These are phyloP conservation scores for Macrosoma leucophasiata DNA, from an alignment of 2,888 invertebrate genomes.

Conservation along the genomic window DNA sequence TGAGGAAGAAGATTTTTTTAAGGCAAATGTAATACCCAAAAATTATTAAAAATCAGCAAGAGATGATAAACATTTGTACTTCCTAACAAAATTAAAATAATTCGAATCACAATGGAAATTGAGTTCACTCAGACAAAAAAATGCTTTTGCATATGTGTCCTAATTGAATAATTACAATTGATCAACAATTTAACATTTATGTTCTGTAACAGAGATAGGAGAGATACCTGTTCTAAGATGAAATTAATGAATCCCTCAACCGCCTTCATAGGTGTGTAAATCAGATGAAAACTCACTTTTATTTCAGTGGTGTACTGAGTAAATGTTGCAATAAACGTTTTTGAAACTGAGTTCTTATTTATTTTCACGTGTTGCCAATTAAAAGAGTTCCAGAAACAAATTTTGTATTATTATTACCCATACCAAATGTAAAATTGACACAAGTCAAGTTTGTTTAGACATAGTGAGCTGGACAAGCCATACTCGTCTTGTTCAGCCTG, in stretches of 20 bases:
- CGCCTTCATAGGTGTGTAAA: constrained; percentile 48
- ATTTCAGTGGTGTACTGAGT: constrained; percentile 57
- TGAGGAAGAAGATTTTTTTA: too few species aligned
- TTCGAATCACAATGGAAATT: too few species aligned
- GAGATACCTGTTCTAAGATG: constrained; percentile 52
- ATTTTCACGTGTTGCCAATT: constrained; percentile 51
- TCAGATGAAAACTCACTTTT: constrained; percentile 32
- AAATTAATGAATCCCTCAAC: constrained; percentile 26
- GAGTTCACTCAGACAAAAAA: not conserved
- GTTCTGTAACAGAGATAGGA: constrained; percentile 21
- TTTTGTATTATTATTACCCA: constrained; percentile 69
- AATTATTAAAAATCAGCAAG: too few species aligned
- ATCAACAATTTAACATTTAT: not conserved
- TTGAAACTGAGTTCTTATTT: constrained; percentile 69
- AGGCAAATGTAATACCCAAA: too few species aligned
- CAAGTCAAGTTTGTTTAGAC: constrained; percentile 8
- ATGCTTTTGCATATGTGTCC: not conserved
- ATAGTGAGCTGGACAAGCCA: constrained; percentile 23
- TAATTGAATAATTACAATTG: constrained; percentile 6
- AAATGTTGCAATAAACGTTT: constrained; percentile 60
- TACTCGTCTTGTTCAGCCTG: constrained; percentile 33
- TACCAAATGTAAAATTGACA: constrained; percentile 33
- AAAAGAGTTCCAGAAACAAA: constrained; percentile 52
- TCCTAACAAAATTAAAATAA: too few species aligned
- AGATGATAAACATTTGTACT: too few species aligned